A percentile compares a stretch with the other conserved stretches of the same genome.
phyloP scores from a whole-genome alignment of 2,797 vertebrate species.

The Rhinichthys osculus region DNA sequence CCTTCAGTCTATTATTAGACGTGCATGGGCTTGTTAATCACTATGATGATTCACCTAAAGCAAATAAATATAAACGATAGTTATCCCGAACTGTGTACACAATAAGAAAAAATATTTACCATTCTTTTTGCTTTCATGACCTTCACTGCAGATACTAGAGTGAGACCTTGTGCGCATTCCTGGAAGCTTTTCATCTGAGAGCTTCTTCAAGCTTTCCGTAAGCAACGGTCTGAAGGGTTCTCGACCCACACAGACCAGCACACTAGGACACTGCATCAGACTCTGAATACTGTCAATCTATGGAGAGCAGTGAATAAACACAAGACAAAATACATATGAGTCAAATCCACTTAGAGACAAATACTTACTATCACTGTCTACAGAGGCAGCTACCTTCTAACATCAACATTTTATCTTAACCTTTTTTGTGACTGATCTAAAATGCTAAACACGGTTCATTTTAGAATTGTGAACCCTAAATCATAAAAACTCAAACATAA shows the following conservation, averaged over 20 bases:
- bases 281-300: slow-evolving; percentile 90
- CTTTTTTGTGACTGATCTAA: neutral
- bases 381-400: neutral
- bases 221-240: slow-evolving; percentile 85
- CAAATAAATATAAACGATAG: neutral
- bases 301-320: slow-evolving; percentile 17
- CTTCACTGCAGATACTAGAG: slow-evolving; percentile 67
- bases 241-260: slow-evolving; percentile 88
- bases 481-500: neutral
- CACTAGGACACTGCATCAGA: slow-evolving; percentile 81
- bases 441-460: neutral
- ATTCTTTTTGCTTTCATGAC: slow-evolving; percentile 76
- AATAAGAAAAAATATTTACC: slow-evolving; percentile 41
- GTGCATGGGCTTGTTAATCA: neutral
- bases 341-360: neutral
- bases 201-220: slow-evolving; percentile 77
- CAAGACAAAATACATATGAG: neutral
- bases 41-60: slow-evolving; percentile 20
- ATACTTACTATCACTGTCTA: neutral
- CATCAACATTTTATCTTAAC: neutral
- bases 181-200: slow-evolving; percentile 79
- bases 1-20: slow-evolving; percentile 25
- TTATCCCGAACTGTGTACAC: neutral
- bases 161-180: slow-evolving; percentile 72
- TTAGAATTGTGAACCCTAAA: neutral